phyloP scores from a whole-genome alignment of 2,888 invertebrate genomes.

The Nomada lathburiana region DNA sequence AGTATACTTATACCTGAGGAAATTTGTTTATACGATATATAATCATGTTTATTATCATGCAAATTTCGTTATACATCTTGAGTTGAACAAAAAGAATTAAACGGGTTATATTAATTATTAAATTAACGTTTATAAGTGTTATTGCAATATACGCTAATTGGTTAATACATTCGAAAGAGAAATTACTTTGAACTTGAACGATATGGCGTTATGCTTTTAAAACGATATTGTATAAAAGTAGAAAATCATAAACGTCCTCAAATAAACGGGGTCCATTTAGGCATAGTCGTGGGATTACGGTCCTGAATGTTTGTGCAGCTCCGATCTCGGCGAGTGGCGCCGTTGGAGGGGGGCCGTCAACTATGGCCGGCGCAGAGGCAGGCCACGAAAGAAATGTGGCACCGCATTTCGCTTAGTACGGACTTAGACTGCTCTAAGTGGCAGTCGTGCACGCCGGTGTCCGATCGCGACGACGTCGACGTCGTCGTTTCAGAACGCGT shows the following conservation, averaged over 20 bases:
- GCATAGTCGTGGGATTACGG: constrained; percentile 55
- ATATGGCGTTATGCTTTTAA: background rate
- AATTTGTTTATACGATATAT: background rate
- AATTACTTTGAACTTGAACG: background rate
- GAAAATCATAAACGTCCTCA: background rate
- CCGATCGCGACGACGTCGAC: constrained; percentile 55
- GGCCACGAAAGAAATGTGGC: constrained; percentile 83
- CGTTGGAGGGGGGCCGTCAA: constrained; percentile 74
- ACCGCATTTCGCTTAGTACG: constrained; percentile 81
- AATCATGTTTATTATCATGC: background rate
- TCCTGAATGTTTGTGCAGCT: constrained; percentile 76
- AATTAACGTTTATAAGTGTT: no score
- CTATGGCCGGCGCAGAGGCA: constrained; percentile 82
- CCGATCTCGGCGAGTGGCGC: constrained; percentile 60
- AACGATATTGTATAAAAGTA: background rate
- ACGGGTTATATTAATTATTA: background rate
- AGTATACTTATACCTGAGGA: background rate
- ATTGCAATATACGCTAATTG: background rate
- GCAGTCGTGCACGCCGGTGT: constrained; percentile 75
- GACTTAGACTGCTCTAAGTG: constrained; percentile 82
- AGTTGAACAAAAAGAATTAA: background rate
- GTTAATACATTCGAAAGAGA: background rate
- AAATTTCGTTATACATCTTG: background rate
- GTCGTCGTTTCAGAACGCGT: constrained; percentile 53
- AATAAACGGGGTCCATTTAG: background rate